Percentiles rank a stretch among this genome's conserved stretches.
Conservation (phyloP, 2,797 vertebrate species). For the Eremophila alpestris region DNA sequence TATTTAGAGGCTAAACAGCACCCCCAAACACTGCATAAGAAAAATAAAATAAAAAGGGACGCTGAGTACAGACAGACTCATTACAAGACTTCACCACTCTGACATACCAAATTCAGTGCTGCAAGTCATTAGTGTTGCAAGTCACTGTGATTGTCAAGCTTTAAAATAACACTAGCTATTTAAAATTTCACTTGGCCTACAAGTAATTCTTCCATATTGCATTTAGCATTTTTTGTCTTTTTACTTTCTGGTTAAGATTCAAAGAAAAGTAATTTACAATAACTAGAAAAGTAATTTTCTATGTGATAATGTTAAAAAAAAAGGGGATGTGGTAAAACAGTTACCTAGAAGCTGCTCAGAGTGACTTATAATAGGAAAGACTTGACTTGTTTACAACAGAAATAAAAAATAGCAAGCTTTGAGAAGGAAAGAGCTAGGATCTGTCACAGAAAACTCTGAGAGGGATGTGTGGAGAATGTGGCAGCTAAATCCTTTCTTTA, state of each 20-base stretch:
- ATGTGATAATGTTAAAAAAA: neutral
- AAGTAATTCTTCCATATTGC: neutral
- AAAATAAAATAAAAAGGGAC: neutral
- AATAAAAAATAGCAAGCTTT: neutral
- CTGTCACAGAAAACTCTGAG: neutral
- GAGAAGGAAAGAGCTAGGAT: neutral
- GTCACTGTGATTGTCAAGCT: neutral
- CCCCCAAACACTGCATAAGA: neutral
- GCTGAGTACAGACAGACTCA: neutral
- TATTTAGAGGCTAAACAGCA: neutral
- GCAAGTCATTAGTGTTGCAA: neutral
- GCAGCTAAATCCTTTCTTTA: neutral
- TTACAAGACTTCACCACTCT: neutral
- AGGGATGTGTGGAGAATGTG: neutral
- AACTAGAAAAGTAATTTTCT: neutral
- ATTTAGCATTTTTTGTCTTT: neutral
- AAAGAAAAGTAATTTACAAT: neutral
- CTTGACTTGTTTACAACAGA: neutral
- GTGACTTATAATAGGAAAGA: neutral
- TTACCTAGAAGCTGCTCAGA: neutral
- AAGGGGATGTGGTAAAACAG: neutral
- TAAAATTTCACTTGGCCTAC: neutral
- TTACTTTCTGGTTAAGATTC: neutral
- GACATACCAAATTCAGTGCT: neutral
- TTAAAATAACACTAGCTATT: neutral